These are phyloP conservation scores for Poecilus cupreus DNA, from an alignment of 2,888 invertebrate species.

Conservation along the genomic window DNA sequence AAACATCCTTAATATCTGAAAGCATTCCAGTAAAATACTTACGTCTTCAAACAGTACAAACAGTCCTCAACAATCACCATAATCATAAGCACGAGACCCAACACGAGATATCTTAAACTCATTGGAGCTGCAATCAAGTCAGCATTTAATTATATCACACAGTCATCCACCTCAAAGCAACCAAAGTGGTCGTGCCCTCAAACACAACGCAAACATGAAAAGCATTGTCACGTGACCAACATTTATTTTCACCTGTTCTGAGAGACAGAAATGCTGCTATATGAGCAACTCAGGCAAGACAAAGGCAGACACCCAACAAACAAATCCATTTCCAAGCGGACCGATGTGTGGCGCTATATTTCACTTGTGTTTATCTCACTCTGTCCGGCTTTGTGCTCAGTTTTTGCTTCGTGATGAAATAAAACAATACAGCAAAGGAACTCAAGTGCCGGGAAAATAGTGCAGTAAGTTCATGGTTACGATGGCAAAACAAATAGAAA, in stretches of 20 bases:
- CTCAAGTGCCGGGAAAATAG: constrained; percentile 22
- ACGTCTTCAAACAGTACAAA: too few relatives aligned
- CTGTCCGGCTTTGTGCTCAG: constrained; percentile 46
- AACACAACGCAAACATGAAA: neutral
- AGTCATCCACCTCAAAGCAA: neutral
- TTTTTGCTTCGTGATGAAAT: constrained; percentile 43
- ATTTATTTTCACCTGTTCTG: constrained; percentile 39
- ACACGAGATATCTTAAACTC: neutral
- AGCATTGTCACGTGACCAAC: neutral
- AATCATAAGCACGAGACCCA: too few relatives aligned
- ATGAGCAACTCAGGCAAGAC: neutral
- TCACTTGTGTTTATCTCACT: constrained; percentile 49
- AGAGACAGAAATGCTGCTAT: neutral
- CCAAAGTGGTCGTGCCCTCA: neutral
- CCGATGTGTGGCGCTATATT: constrained; percentile 55
- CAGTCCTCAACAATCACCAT: too few relatives aligned
- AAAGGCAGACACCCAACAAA: neutral
- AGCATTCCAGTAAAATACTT: too few relatives aligned
- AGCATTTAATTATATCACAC: neutral
- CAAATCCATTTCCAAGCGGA: constrained; percentile 37
- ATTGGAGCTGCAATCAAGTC: neutral
- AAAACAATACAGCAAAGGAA: constrained; percentile 39
- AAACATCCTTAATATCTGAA: too few relatives aligned
- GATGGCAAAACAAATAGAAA: neutral
- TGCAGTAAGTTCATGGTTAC: constrained; percentile 26